Base-by-base conservation (phyloP, 2,888 invertebrate genomes). In the Camptogramma bilineatum region DNA sequence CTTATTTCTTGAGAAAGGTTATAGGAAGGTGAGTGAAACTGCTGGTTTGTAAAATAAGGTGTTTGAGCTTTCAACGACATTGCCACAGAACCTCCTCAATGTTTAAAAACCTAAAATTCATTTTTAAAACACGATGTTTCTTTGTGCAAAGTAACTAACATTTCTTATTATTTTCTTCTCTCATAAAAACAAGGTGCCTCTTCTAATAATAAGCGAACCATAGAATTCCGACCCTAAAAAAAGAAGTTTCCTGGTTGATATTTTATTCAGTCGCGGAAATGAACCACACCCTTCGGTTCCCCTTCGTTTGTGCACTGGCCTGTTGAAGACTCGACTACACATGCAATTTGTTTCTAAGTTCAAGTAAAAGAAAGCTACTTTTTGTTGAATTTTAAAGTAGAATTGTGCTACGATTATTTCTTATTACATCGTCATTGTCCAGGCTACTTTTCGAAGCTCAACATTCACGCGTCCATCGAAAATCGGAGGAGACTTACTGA, bases 221-320 rank as follows among this genome's bases (percentile, higher is more conserved):
- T 47, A 13, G n/a, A 44, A 18, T 39, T 42, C 50, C 21, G 52
- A 48, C 34, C 18, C 50, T 53, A 39, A 53, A 53, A 50, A 51
- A 56, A 61, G 53, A 46, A 16, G 28, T n/a, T 57, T 31, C 18
- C 24, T 18, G 18, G 44, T 42, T 53, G 2, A 57, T 61, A 61
- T 53, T 61, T 61, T 46, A 61, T 65, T 65, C 48, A 57, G 8
- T 16, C 13, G 31, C 48, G 65, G 65, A 65, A 65, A 61, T 56
- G 48, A 39, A 28, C 42, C 18, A 46, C 61, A 53, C 65, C 65
- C 65, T 60, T 31, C 17, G 31, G 28, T 61, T 61, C 65, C 65
- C 61, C 56, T 56, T 24, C 34, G 60, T 56, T 50, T 59, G 52
- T 21, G 61, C 64, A 61, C 57, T 61, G 56, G 47, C 13, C 17